phyloP scores from a whole-genome alignment of 2,888 invertebrate genomes.

The Euzetes globulus region DNA sequence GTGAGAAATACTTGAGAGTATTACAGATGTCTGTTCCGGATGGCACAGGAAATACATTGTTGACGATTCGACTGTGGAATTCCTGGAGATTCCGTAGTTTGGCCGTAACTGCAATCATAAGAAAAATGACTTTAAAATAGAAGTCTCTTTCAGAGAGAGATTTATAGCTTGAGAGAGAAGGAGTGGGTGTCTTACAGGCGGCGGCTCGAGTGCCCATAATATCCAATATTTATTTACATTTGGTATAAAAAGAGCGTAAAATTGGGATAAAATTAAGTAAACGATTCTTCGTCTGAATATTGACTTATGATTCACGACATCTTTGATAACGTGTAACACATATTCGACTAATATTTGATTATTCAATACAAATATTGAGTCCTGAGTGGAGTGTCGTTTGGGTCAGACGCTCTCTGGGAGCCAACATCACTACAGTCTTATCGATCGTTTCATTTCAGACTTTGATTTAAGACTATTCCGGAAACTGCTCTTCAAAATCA shows the following conservation, averaged over 20 bases:
- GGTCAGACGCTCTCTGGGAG: conserved; percentile 12
- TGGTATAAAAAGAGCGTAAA: background rate
- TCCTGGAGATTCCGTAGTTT: conserved; percentile 96
- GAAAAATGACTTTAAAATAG: background rate
- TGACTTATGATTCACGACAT: conserved; percentile 18
- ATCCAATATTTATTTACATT: conserved; percentile 24
- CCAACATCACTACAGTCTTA: background rate
- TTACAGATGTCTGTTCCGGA: conserved; percentile 93
- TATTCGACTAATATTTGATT: background rate
- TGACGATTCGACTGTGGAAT: conserved; percentile 82
- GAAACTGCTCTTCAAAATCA: background rate
- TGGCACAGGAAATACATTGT: conserved; percentile 82
- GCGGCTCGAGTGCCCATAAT: conserved; percentile 83
- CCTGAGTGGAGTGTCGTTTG: background rate
- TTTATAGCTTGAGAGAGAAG: conserved; percentile 1
- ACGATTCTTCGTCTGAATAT: background rate
- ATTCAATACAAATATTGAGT: conserved; percentile 18
- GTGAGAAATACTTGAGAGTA: conserved; percentile 95
- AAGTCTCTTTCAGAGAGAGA: no score
- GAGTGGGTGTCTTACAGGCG: conserved; percentile 65
- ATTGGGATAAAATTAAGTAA: background rate
- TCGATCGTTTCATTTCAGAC: background rate
- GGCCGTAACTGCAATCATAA: conserved; percentile 69
- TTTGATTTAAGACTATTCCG: no score
- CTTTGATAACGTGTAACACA: conserved; percentile 27